A percentile compares a stretch with the other conserved stretches of the same genome.
phyloP scores from a whole-genome alignment of 2,888 invertebrate genomes.

The Drosophila lacicola region DNA sequence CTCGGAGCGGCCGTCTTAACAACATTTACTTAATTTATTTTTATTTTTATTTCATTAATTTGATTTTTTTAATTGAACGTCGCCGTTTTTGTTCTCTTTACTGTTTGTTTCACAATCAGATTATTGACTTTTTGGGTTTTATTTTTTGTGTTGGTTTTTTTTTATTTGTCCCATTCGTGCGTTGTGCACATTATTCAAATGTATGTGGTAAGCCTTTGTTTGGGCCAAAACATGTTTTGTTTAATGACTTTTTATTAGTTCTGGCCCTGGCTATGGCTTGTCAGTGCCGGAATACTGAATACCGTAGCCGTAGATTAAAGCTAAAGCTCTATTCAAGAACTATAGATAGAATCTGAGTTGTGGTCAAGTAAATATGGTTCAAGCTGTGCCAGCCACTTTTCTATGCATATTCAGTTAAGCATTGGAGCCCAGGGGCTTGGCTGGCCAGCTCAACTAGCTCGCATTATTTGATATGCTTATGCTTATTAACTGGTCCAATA shows the following conservation, averaged over 20 bases:
- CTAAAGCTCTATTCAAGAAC: conserved; percentile 15
- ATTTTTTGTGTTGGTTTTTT: conserved; percentile 11
- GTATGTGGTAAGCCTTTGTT: conserved; percentile 68
- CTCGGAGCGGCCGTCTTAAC: conserved; percentile 41
- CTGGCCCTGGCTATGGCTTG: conserved; percentile 35
- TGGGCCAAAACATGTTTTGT: conserved; percentile 74
- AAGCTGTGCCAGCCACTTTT: conserved; percentile 35
- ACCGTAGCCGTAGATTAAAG: conserved; percentile 10
- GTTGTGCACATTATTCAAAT: conserved; percentile 69
- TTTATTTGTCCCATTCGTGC: conserved; percentile 35
- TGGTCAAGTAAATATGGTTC: conserved; percentile 46
- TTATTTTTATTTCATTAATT: conserved; percentile 74
- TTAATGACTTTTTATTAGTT: conserved; percentile 76
- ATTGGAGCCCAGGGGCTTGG: conserved; percentile 27
- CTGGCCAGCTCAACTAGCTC: conserved; percentile 52
- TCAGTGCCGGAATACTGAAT: conserved; percentile 12
- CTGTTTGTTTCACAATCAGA: conserved; percentile 65
- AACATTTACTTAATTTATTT: conserved; percentile 71
- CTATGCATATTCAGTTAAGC: conserved; percentile 40
- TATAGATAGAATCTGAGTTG: conserved; percentile 11
- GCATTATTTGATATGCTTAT: conserved; percentile 51
- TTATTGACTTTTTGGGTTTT: conserved; percentile 70
- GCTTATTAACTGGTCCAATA: conserved; percentile 62
- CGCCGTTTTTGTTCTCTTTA: conserved; percentile 31
- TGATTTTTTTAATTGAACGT: conserved; percentile 70